Evolutionary conservation across 2,797 vertebrate genomes (phyloP), one percentile per base, ranked within the genome.

Genomic region (Paedocypris micromegethes): DNA sequence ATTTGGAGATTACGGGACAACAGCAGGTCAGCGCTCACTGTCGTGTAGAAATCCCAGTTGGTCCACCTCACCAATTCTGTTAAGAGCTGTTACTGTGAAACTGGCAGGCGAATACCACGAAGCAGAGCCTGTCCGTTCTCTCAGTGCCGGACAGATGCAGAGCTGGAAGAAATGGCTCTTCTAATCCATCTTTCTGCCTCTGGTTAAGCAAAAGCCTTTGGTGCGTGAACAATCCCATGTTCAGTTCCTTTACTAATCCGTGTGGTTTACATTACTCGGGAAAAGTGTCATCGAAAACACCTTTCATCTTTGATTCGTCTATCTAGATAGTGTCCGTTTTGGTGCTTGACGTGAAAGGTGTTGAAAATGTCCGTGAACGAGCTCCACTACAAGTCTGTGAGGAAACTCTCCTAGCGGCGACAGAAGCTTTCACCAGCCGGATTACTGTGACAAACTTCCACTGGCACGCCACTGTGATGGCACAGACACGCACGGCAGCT

Each of bases 401-500:
- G 57, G 56, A 70, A 65, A 51, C 70, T 52, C 72, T 23, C 23
- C 23, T 23, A 23, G 23, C 23, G 23, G 23, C 23, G 23, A 23
- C 23, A 23, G 23, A 23, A 23, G 23, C 23, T 23, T 1, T 23
- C 23, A 23, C 23, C 23, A 77, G 76, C 72, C 70, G 9, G 43
- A 75, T 78, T 62, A 78, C 46, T 58, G 72, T 37, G 48, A 69
- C 81, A 79, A 84, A 83, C 75, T 77, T 66, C 40, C n/a, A 55
- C 59, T 63, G 37, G 2, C 51, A 82, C 76, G 71, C 77, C 66
- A 72, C 73, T 80, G 81, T 82, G 80, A 86, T 83, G 80, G 82
- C 84, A 82, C 83, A 78, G 82, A 79, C 75, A 74, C 74, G 74
- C 75, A 77, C 79, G 79, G 78, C 83, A 83, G 72, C 54, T 53